Evolutionary conservation across 2,113 vertebrate genomes (phyloP).

Genomic region (Halcyon senegalensis): DNA sequence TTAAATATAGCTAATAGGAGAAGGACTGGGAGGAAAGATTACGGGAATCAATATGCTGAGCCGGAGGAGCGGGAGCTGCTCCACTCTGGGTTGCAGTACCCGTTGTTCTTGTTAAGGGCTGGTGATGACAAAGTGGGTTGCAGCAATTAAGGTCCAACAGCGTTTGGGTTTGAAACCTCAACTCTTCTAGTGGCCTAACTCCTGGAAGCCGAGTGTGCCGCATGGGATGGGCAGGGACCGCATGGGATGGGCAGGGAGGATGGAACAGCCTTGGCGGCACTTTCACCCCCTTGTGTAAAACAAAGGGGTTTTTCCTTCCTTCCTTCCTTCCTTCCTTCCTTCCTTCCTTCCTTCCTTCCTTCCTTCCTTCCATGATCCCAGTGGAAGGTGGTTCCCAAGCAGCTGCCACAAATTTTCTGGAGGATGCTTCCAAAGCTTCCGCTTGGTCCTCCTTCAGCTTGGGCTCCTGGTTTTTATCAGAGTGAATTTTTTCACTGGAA

Average conservation of each 20-base stretch:
- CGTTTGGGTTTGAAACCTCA: not conserved
- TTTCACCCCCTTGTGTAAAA: not conserved
- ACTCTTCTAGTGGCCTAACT: not conserved
- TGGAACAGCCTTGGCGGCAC: accelerated
- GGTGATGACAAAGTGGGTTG: not conserved
- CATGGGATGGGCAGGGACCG: not conserved
- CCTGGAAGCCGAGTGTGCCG: too few species aligned
- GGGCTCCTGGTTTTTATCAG: not conserved
- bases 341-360: not conserved
- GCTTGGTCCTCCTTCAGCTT: not conserved
- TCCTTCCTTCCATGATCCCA: not conserved
- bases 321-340: not conserved
- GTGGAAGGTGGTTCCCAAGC: not conserved
- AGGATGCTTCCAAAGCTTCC: not conserved
- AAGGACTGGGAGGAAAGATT: slow-evolving; percentile 11
- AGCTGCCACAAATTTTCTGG: accelerated
- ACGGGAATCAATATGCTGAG: not conserved
- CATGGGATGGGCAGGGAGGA: not conserved
- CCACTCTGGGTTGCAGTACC: not conserved
- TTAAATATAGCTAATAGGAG: slow-evolving; percentile 27
- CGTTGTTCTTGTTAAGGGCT: not conserved
- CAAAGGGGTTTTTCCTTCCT: not conserved
- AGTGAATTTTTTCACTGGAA: not conserved
- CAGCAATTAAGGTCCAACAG: not conserved
- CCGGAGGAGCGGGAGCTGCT: not conserved